These are phyloP conservation scores for Polydrusus pterygomalis DNA, from an alignment of 2,888 invertebrate genomes.

Conservation along the genomic window DNA sequence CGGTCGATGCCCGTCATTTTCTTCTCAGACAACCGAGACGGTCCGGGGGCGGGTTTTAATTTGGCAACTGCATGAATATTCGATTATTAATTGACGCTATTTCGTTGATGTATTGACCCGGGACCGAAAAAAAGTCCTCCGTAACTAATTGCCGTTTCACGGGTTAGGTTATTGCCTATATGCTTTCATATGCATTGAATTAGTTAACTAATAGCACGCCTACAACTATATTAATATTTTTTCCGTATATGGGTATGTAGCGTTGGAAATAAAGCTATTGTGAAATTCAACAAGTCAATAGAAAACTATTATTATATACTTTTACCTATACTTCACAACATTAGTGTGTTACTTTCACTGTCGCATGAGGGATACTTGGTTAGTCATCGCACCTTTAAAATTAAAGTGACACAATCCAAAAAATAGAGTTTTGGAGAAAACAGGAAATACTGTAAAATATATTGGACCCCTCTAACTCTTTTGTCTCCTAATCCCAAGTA, in stretches of 20 bases:
- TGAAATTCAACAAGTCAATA: too few species aligned
- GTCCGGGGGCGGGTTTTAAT: conserved; percentile 68
- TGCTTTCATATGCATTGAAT: conserved; percentile 31
- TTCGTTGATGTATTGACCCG: conserved; percentile 63
- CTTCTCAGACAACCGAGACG: conserved; percentile 51
- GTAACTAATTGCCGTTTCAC: conserved; percentile 53
- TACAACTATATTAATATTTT: conserved; percentile 1
- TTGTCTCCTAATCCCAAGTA: too few species aligned
- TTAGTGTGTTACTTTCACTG: too few species aligned
- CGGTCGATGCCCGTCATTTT: conserved; percentile 55
- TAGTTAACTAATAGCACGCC: conserved; percentile 19
- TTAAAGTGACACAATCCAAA: too few species aligned
- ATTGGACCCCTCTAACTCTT: too few species aligned
- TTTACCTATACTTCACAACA: too few species aligned
- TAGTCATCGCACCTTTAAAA: too few species aligned
- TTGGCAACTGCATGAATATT: conserved; percentile 69
- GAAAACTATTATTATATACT: too few species aligned
- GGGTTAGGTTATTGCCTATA: conserved; percentile 49
- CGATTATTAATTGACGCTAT: conserved; percentile 67
- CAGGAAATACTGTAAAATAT: too few species aligned
- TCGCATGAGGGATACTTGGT: too few species aligned
- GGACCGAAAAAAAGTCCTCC: conserved; percentile 48
- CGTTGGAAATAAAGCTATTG: neutral
- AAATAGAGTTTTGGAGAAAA: too few species aligned
- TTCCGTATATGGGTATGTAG: neutral